Percentiles rank a stretch among this genome's conserved stretches.
Conservation (phyloP, 2,888 invertebrate genomes). For the Boloria euphrosyne region DNA sequence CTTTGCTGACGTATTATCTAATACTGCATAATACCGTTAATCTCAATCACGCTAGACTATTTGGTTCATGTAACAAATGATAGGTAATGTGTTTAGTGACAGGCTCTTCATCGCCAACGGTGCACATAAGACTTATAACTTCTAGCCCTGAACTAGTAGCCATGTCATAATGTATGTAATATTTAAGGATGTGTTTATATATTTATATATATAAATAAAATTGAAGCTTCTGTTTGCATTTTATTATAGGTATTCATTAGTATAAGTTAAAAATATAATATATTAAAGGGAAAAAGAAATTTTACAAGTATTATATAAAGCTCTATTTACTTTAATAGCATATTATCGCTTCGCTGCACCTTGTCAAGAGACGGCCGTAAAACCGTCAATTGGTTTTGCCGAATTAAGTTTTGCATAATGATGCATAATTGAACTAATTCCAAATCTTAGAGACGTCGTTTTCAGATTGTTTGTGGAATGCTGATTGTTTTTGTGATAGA, state of each 20-base stretch:
- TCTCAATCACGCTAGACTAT: constrained; percentile 41
- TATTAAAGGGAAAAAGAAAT: too few species aligned
- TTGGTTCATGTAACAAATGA: constrained; percentile 50
- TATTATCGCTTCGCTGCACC: background rate
- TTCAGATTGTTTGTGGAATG: constrained; percentile 16
- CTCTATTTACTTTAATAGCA: background rate
- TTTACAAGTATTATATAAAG: too few species aligned
- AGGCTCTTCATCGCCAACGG: constrained; percentile 45
- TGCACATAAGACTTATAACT: constrained; percentile 38
- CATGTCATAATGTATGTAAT: constrained; percentile 26
- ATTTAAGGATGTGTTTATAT: constrained; percentile 1
- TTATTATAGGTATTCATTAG: too few species aligned
- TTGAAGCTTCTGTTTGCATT: too few species aligned
- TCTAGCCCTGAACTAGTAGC: constrained; percentile 31
- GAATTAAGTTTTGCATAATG: constrained; percentile 20
- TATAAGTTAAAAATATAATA: too few species aligned
- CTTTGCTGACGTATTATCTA: constrained; percentile 45
- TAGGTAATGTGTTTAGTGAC: constrained; percentile 45
- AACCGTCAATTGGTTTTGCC: constrained; percentile 6
- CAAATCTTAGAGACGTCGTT: constrained; percentile 16
- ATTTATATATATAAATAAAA: background rate
- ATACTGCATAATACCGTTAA: constrained; percentile 44
- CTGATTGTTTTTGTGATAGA: constrained; percentile 17
- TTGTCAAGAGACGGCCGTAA: background rate
- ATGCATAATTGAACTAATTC: constrained; percentile 11